Evolutionary conservation across 2,888 invertebrate genomes (phyloP), one percentile per base, ranked within the genome.

Genomic region (Rhamphomyia laevipes): DNA sequence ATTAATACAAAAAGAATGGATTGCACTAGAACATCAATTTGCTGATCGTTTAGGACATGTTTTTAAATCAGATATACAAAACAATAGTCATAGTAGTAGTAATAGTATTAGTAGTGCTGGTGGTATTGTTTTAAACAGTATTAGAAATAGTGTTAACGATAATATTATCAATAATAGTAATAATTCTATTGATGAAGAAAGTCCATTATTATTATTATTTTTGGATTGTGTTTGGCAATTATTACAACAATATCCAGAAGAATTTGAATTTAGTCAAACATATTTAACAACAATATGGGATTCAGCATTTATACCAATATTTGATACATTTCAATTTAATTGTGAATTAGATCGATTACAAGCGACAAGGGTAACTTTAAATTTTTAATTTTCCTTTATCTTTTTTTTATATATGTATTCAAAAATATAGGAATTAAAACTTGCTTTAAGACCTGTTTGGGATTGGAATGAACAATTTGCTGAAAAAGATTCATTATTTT

Each of bases 151-250:
- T 10, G 12, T 40, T 12, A 13, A 12, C 2, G 18, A 40, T 12
- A 40, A 40, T 18, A 18, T 40, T 12, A 70, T 77, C 2, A 76
- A 76, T 21, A 74, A 77, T 47, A 77, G 74, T 52, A 68, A 73
- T 4, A 21, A 12, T 10, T n/a, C 30, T 17, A 58, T 61, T 17
- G 77, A 80, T 49, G 82, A 78, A 53, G 77, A 86, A 70, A 82
- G 89, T 45, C 95, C 95, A 0, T 74, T 95, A 45, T 88, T 95
- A 67, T 77, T 95, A 43, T 73, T 96, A 45, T 95, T 90, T 72
- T 77, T 97, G 58, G 96, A 97, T 71, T 90, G 92, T 68, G 84
- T 86, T 48, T 93, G 92, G 89, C 96, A 96, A 73, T 73, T 96
- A 46, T 71, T 83, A 58, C 82, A 83, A 58, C 94, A 95, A 73